Conservation (phyloP, 2,797 vertebrate genomes). For the Cyprinella venusta region DNA sequence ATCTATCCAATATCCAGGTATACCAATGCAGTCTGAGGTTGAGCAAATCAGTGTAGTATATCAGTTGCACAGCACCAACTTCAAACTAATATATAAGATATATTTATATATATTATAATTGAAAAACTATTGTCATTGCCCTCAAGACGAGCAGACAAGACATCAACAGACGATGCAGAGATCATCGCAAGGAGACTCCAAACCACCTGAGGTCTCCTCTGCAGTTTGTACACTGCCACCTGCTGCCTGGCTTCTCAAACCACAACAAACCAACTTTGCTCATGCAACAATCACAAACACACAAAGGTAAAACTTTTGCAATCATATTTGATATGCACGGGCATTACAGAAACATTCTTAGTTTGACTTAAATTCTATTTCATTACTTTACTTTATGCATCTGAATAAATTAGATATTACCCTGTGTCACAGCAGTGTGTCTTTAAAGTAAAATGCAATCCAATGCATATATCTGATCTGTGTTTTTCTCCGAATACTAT, state of each 20-base stretch:
- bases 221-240: conserved; percentile 65
- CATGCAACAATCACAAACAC: conserved; percentile 21
- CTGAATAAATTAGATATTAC: neutral
- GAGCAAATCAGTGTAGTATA: neutral
- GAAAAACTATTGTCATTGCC: neutral
- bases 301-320: conserved; percentile 29
- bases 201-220: conserved; percentile 42
- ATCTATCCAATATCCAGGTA: conserved; percentile 68
- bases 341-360: too few species aligned
- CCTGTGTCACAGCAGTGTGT: neutral
- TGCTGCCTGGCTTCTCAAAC: conserved; percentile 67
- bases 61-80: neutral
- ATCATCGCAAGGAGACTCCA: conserved; percentile 25
- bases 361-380: neutral
- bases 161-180: conserved; percentile 16
- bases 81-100: neutral
- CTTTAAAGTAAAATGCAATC: neutral
- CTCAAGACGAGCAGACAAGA: conserved; percentile 2
- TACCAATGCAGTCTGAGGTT: neutral
- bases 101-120: neutral
- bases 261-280: conserved; percentile 56
- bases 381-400: neutral
- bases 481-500: neutral
- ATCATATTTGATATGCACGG: neutral
- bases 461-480: too few species aligned